Base-by-base conservation (phyloP, 2,113 vertebrate species). In the Podarcis raffonei region DNA sequence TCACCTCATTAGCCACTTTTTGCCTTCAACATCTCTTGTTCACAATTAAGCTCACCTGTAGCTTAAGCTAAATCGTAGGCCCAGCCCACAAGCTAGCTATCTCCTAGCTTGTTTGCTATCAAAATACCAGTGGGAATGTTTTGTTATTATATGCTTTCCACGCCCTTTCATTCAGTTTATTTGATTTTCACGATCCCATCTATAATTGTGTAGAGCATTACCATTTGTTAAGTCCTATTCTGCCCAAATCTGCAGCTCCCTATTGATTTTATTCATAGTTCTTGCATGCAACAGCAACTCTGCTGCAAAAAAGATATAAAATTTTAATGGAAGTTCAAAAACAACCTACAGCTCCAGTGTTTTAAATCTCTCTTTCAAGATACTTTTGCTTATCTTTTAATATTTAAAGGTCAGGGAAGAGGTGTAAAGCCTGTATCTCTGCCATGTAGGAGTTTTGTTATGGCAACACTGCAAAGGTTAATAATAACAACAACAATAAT, bases 331-430 rank as follows among this genome's bases (percentile, higher is more conserved):
- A 37, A 93, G 91, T 93, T 9, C 7, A 78, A 42, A 92, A 88
- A 35, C 82, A 93, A 94, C 88, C 77, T 80, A 84, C 1, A 16
- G 35, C 30, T 92, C 82, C 75, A 72, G 27, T 89, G 82, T 94
- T 95, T 53, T 89, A 81, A 90, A 91, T 92, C 72, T 94, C 83
- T 92, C 82, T 93, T 94, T 94, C 86, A 91, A 88, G 82, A 90
- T 22, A 91, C 27, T 89, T 94, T 85, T 93, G 59, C 42, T 94
- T 89, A 86, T 93, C 79, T 94, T 88, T 91, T 93, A 91, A 90
- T 96, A 95, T 94, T 94, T 94, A 96, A 96, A 95, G 89, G 87
- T 95, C 87, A 96, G 87, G 77, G 65, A 90, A 94, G 72, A 91
- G 93, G 86, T 76, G 62, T 80, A 81, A 16, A 89, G 71, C 27